These are phyloP conservation scores for Ivindomyrus marchei DNA, from an alignment of 2,113 vertebrate genomes.

Conservation along the genomic window DNA sequence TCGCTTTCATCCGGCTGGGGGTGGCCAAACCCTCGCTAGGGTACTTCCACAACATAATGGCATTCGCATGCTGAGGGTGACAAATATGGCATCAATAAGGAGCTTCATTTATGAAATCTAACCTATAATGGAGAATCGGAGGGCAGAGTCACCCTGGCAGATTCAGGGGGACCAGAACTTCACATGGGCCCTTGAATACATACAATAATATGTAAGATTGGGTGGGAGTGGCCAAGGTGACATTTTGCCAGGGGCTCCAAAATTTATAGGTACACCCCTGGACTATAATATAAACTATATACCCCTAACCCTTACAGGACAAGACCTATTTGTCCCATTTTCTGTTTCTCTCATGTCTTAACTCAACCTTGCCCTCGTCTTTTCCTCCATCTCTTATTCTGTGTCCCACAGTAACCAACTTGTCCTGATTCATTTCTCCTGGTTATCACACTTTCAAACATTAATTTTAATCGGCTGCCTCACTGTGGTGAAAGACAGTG, in stretches of 20 bases:
- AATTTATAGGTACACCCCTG: no score
- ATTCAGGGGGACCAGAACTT: neutral
- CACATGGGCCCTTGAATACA: neutral
- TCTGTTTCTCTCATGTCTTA: neutral
- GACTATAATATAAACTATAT: no score
- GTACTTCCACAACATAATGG: slow-evolving; percentile 8
- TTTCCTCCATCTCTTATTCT: neutral
- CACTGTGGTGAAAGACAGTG: neutral
- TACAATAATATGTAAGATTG: neutral
- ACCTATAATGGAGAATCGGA: neutral
- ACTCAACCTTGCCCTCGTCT: neutral
- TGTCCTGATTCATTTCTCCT: neutral
- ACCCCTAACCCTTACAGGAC: neutral
- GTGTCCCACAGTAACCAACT: neutral
- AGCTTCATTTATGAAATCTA: slow-evolving; percentile 13
- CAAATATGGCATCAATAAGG: neutral
- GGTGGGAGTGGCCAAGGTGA: neutral
- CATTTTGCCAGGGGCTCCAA: no score
- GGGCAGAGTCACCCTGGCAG: neutral
- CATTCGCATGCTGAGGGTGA: neutral
- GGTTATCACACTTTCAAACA: neutral
- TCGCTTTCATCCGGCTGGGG: slow-evolving; percentile 5
- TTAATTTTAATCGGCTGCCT: slow-evolving; percentile 5
- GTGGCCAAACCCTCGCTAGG: neutral
- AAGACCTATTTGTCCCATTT: neutral